These are phyloP conservation scores for Eolophus roseicapilla DNA, from an alignment of 2,113 vertebrate genomes.

Conservation along the genomic window DNA sequence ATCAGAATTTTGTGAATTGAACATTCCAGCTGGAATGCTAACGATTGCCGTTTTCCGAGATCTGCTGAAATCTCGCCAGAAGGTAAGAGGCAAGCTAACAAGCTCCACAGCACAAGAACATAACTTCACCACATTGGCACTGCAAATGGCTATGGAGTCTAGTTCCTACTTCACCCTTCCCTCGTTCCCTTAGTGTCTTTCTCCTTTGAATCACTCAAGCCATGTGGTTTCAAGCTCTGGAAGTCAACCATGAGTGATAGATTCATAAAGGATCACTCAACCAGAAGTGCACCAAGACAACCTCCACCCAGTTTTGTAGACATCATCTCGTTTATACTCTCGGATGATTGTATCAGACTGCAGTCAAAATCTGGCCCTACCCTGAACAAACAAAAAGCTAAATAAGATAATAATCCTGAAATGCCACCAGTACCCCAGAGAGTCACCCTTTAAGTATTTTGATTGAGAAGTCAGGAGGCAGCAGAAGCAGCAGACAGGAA, in stretches of 20 bases:
- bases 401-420: conserved; percentile 3
- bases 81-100: neutral
- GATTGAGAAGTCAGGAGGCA: neutral
- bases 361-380: conserved; percentile 30
- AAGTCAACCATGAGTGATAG: neutral
- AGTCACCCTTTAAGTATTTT: neutral
- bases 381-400: conserved; percentile 28
- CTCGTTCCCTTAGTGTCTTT: neutral
- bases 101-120: neutral
- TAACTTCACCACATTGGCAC: neutral
- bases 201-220: neutral
- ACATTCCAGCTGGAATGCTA: neutral
- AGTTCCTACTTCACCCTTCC: neutral
- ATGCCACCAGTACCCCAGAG: conserved; percentile 4
- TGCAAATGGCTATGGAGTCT: neutral
- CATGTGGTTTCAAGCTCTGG: neutral
- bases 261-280: neutral
- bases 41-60: neutral
- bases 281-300: neutral
- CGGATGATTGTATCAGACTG: neutral
- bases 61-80: neutral
- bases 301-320: conserved; percentile 50
- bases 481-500: neutral
- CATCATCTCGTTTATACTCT: conserved; percentile 54
- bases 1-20: neutral